phyloP scores from a whole-genome alignment of 1,140 invertebrate species.

The Tetramorium alpestre region DNA sequence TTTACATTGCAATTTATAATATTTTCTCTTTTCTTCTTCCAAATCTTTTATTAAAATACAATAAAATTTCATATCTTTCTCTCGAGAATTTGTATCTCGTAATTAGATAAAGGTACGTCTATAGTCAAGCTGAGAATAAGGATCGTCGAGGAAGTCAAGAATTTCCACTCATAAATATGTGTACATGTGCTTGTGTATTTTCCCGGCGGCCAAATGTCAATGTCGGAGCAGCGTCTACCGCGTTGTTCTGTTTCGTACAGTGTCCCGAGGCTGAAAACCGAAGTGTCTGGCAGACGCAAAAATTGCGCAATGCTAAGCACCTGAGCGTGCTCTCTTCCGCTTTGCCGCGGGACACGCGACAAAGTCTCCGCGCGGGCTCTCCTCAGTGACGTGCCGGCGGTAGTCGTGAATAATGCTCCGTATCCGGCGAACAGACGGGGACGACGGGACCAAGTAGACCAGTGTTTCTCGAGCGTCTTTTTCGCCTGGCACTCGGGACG shows the following conservation, averaged over 20 bases:
- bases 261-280: not conserved
- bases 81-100: not conserved
- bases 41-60: not conserved
- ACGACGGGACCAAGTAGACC: not conserved
- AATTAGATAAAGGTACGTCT: not conserved
- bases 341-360: conserved; percentile 81
- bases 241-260: not conserved
- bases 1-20: not conserved
- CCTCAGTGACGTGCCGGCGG: conserved; percentile 76
- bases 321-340: conserved; percentile 83
- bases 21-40: not conserved
- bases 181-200: not conserved
- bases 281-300: conserved; percentile 56
- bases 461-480: conserved; percentile 2
- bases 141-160: not conserved
- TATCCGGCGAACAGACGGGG: conserved; percentile 22
- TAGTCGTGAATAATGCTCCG: conserved; percentile 61
- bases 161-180: not conserved
- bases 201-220: conserved; percentile 35
- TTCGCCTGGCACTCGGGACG: not conserved
- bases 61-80: not conserved
- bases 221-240: not conserved
- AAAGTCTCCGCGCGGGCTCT: conserved; percentile 69
- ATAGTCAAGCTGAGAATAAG: conserved; percentile 3
- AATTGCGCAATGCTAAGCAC: conserved; percentile 75